Base-by-base conservation (phyloP, 2,888 invertebrate genomes). In the Pandemis corylana region DNA sequence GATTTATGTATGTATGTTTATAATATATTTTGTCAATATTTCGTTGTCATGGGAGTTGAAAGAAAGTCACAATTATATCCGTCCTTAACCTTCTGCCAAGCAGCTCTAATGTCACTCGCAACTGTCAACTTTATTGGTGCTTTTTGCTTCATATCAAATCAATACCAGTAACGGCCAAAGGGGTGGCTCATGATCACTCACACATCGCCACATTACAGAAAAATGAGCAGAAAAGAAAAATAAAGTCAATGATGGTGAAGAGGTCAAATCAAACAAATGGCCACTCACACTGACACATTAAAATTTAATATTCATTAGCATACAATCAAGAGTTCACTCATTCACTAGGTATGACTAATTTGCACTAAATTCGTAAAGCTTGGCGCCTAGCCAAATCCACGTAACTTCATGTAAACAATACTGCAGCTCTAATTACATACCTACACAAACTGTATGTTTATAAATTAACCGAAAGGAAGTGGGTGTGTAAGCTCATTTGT, bases 391-490 rank as follows among this genome's bases (percentile, higher is more conserved):
- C 74, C 74, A 74, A 15, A 49, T 44, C 56, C 44, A 15, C 49
- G 42, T 59, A 42, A 69, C 69, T 73, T 65, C 46, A 65, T 70
- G 69, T 70, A 70, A 74, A 74, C 65, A 70, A 61, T 74, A 59
- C n/a, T 51, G 49, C n/a, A 42, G 42, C 20, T 10, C 56, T 49
- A 74, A 69, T 74, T 65, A 64, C 59, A 64, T 68, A 20, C 20
- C 20, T 20, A 65, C 41, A 69, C 73, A 63, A 53, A 73, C 44
- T 7, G 20, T 20, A n/a, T 65, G 44, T 28, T 65, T 20, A 51
- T 36, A 59, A 61, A 51, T 61, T 62, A 42, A 63, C 20, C 20
- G 12, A 46, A 10, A 36, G 46, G 28, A 28, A 12, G 61, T 68
- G n/a, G 36, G 46, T 41, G 62, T 51, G 51, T 51, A 51, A 51